A percentile compares a stretch with the other conserved stretches of the same genome.
phyloP scores from a whole-genome alignment of 1,140 invertebrate genomes.

The Doryteuthis pealeii region DNA sequence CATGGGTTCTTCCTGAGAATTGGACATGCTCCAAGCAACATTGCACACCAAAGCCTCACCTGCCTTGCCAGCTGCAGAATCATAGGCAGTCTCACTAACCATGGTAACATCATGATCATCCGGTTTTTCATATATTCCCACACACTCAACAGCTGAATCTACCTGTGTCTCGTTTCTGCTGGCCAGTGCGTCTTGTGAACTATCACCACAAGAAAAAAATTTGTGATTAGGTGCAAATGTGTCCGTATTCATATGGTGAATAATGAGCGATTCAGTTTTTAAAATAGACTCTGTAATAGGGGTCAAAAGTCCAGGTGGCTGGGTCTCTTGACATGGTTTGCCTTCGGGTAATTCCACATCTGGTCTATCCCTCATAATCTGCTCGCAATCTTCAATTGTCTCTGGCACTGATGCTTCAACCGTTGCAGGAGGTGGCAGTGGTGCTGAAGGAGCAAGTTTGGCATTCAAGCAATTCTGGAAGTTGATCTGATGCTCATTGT shows the following conservation, averaged over 20 bases:
- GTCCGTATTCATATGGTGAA: not conserved
- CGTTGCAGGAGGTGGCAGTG: not conserved
- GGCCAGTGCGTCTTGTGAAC: not conserved
- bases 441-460: not conserved
- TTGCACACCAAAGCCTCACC: not conserved
- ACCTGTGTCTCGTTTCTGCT: not conserved
- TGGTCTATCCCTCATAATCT: not conserved
- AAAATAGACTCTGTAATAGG: not conserved
- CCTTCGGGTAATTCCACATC: not conserved
- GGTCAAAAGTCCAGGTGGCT: not conserved
- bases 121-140: not conserved
- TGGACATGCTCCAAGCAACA: not conserved
- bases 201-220: not conserved
- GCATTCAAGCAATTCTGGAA: conserved; percentile 7
- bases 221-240: not conserved
- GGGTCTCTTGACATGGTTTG: conserved; percentile 3
- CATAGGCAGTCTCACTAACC: not conserved
- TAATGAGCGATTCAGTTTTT: not conserved
- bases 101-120: not conserved
- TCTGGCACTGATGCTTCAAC: not conserved
- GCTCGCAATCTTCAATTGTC: not conserved
- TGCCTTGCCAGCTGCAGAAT: not conserved
- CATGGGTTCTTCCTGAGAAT: conserved; percentile 9
- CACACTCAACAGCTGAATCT: not conserved
- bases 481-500: not conserved